Evolutionary conservation across 2,113 vertebrate species (phyloP), one percentile per base, ranked within the genome.

Genomic region (Rutilus rutilus): DNA sequence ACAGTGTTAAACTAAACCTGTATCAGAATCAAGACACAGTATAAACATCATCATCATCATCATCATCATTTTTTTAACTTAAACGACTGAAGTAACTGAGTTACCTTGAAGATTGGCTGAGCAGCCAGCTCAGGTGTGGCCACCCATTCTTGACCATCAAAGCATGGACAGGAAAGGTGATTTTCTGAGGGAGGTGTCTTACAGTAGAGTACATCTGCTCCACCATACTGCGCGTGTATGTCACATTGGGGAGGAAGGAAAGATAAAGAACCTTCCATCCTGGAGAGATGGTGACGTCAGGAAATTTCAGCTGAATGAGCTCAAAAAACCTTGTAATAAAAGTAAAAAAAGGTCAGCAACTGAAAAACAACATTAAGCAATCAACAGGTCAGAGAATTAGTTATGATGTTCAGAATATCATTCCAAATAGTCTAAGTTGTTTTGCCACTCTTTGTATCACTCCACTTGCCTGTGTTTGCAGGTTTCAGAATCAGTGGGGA

Each of bases 1-100:
- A 97, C 87, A 97, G 82, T 0, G 96, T 97, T 82, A 97, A 90
- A 65, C 93, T 97, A 90, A 95, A 97, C 90, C 97, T 97, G 87
- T 3, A 88, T 33, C 33, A 85, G 25, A 81, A 57, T 7, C 30
- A 27, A 42, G 5, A 67, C 27, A 25, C 1, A 21, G 39, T 80
- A 27, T 3, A 36, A 57, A 50, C 25, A 45, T n/a, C 14, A 30
- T 27, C 36, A 30, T 33, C 25, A 45, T n/a, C 14, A 30, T 27
- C 36, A 30, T 33, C 19, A 11, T 50, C 73, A n/a, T 47, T 11
- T 76, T 15, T 42, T 25, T 45, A 2, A 17, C 15, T 30, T 6
- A 10, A 74, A 62, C 59, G 10, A 60, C 27, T 50, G 39, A 27
- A 6, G 9, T 47, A 47, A 6, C 27, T n/a, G 9, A 82, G 59